Percentiles rank a stretch among this genome's conserved stretches.
These are phyloP conservation scores for Zaprionus taronus DNA, from an alignment of 1,140 invertebrate species.

Conservation along the genomic window DNA sequence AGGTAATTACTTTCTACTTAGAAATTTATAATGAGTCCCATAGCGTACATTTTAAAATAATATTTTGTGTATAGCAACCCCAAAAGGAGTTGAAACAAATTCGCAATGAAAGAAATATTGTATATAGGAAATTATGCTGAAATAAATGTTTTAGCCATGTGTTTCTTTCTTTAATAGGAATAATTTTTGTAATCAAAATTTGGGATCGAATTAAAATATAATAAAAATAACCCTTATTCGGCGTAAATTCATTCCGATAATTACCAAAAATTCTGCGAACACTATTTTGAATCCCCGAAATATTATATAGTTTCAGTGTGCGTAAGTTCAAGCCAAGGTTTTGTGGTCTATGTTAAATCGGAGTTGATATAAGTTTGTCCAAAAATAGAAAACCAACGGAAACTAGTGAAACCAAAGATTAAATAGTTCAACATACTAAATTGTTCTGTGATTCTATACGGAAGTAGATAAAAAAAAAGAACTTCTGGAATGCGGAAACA, in stretches of 20 bases:
- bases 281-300: background rate
- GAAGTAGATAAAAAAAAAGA: conserved; percentile 20
- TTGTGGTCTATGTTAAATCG: background rate
- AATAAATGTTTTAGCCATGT: too few species aligned
- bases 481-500: conserved; percentile 67
- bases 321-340: conserved; percentile 1
- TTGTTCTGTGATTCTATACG: conserved; percentile 28
- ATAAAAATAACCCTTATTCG: background rate
- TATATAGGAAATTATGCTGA: too few species aligned
- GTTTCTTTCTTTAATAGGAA: too few species aligned
- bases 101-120: too few species aligned
- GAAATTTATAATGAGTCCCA: too few species aligned
- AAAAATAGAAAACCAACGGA: conserved; percentile 35
- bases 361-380: conserved; percentile 18
- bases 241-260: background rate
- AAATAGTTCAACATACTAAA: conserved; percentile 3
- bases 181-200: background rate
- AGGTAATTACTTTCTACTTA: too few species aligned
- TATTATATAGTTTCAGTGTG: conserved; percentile 17
- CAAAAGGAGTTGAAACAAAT: too few species aligned
- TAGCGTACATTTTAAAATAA: too few species aligned
- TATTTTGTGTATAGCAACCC: too few species aligned
- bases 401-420: conserved; percentile 14
- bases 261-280: background rate
- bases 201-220: background rate